Conservation (phyloP, 1,140 invertebrate species). For the Cataglyphis hispanica region DNA sequence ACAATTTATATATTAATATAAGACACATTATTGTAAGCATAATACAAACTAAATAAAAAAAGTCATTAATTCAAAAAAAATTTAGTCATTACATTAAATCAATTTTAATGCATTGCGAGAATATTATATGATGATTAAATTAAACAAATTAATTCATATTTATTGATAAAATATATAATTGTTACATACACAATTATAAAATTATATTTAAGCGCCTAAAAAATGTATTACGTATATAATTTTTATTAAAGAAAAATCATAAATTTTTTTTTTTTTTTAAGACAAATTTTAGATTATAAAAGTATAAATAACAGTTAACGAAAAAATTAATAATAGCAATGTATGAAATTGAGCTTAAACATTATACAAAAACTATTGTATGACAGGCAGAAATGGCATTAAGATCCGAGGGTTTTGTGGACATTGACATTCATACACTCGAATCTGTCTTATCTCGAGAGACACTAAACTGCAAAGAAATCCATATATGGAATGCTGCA, state of each 20-base stretch:
- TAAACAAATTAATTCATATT: neutral
- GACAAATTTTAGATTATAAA: slow-evolving; percentile 20
- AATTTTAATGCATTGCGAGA: neutral
- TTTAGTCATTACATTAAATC: neutral
- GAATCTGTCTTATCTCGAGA: slow-evolving; percentile 95
- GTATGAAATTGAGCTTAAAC: slow-evolving; percentile 21
- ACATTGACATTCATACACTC: slow-evolving; percentile 96
- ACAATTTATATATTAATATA: neutral
- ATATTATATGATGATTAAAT: neutral
- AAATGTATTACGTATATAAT: neutral
- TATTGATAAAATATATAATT: neutral
- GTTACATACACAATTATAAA: neutral
- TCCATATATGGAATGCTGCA: slow-evolving; percentile 95
- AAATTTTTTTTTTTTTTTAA: slow-evolving; percentile 36
- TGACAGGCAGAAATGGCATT: slow-evolving; percentile 96
- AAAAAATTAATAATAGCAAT: slow-evolving; percentile 29
- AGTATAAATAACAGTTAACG: neutral
- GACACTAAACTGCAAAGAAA: slow-evolving; percentile 96
- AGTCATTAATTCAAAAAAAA: neutral
- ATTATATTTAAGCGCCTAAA: neutral
- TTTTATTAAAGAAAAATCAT: slow-evolving; percentile 12
- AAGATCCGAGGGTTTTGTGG: slow-evolving; percentile 96
- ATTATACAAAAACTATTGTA: slow-evolving; percentile 80
- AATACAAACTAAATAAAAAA: slow-evolving; percentile 19
- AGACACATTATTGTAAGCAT: neutral